Evolutionary conservation across 2,797 vertebrate species (phyloP).

Genomic region (Tinamus major): DNA sequence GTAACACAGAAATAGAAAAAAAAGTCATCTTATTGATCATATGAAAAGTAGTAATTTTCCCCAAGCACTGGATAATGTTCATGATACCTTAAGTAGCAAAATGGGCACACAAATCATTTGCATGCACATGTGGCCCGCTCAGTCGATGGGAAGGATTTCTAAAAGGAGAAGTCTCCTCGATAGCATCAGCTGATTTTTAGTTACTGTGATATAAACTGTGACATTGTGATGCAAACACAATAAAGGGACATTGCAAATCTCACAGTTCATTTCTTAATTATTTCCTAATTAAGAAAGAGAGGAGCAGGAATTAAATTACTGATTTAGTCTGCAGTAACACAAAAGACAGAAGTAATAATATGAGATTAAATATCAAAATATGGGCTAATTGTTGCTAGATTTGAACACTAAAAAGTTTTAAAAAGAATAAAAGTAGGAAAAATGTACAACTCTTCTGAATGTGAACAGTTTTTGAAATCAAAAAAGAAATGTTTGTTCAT

Average conservation of each 20-base stretch:
- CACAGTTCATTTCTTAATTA: neutral
- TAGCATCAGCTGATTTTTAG: neutral
- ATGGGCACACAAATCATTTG: neutral
- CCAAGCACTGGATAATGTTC: neutral
- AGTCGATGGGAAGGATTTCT: neutral
- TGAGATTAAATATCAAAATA: neutral
- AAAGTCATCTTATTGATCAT: neutral
- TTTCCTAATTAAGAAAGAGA: neutral
- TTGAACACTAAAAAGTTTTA: neutral
- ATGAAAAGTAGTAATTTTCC: neutral
- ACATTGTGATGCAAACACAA: neutral
- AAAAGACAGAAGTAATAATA: neutral
- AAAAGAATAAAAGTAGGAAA: neutral
- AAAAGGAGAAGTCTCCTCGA: neutral
- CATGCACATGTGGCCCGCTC: neutral
- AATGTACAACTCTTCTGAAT: neutral
- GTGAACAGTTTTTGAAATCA: neutral
- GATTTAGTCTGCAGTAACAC: neutral
- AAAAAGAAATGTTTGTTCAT: conserved; percentile 7
- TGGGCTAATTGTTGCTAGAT: neutral
- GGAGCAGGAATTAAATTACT: neutral
- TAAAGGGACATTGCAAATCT: neutral
- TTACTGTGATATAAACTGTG: neutral
- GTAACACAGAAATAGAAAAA: neutral
- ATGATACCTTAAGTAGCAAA: neutral